Conservation (phyloP, 2,113 vertebrate genomes). For the Trichechus manatus region DNA sequence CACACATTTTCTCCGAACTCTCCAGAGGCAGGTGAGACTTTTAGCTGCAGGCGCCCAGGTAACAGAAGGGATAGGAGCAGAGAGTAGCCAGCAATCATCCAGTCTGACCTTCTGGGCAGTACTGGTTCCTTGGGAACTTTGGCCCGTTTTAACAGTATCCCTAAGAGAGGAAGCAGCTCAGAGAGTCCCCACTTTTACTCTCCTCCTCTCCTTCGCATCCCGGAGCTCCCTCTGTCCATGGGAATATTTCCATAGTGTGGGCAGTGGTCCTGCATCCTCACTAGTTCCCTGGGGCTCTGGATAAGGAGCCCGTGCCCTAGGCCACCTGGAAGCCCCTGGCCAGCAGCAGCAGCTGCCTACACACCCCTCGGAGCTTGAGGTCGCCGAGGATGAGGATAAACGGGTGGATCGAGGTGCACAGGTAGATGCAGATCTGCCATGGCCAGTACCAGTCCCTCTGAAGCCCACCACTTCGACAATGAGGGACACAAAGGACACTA, state of each 20-base stretch:
- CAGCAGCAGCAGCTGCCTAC: background rate
- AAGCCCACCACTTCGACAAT: background rate
- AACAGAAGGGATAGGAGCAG: background rate
- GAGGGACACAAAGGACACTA: conserved; percentile 29
- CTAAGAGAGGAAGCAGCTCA: background rate
- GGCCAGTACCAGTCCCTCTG: conserved; percentile 40
- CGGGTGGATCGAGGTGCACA: background rate
- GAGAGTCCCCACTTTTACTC: background rate
- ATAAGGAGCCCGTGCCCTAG: background rate
- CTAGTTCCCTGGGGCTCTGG: background rate
- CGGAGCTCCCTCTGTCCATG: background rate
- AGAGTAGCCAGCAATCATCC: background rate
- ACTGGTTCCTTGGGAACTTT: background rate
- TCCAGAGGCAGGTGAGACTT: background rate
- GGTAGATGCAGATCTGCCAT: conserved; percentile 26
- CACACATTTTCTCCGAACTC: background rate
- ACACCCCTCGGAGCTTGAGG: background rate
- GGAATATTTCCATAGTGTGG: background rate
- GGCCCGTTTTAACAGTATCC: background rate
- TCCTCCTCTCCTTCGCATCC: background rate
- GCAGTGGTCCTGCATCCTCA: background rate
- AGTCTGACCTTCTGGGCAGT: background rate
- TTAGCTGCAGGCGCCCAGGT: background rate
- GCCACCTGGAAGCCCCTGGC: conserved; percentile 40
- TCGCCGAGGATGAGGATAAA: conserved; percentile 71